These are phyloP conservation scores for Dascyllus trimaculatus DNA, from an alignment of 2,113 vertebrate genomes.

Conservation along the genomic window DNA sequence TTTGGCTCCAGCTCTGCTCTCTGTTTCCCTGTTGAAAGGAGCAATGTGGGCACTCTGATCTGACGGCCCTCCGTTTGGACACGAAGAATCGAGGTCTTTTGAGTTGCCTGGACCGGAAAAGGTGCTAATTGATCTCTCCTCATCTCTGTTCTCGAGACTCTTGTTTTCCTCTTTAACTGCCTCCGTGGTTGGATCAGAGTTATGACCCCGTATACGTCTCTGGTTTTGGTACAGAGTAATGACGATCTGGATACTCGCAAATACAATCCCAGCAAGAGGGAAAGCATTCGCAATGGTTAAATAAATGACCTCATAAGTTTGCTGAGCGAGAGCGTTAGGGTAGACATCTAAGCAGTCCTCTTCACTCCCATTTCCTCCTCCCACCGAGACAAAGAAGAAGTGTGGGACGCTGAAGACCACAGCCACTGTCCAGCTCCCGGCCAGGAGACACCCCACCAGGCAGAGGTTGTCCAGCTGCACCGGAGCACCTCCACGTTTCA, in stretches of 20 bases:
- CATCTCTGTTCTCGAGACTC: not conserved
- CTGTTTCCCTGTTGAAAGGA: not conserved
- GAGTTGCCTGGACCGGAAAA: not conserved
- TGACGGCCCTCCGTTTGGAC: not conserved
- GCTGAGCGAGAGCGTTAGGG: slow-evolving; percentile 27
- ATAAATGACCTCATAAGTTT: slow-evolving; percentile 75
- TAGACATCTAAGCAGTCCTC: slow-evolving; percentile 70
- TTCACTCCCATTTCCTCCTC: slow-evolving; percentile 46
- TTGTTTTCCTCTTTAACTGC: not conserved
- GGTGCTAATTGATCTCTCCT: not conserved
- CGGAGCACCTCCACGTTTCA: slow-evolving; percentile 73
- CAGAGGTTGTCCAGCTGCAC: slow-evolving; percentile 77
- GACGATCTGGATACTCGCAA: slow-evolving; percentile 77
- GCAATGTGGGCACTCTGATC: not conserved
- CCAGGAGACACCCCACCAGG: slow-evolving; percentile 66
- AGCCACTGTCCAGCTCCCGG: slow-evolving; percentile 77
- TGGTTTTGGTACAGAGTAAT: slow-evolving; percentile 75
- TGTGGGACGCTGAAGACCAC: slow-evolving; percentile 77
- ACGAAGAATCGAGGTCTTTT: slow-evolving; percentile 9
- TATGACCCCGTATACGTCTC: slow-evolving; percentile 59
- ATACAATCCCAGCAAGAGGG: slow-evolving; percentile 75
- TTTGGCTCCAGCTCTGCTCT: not conserved
- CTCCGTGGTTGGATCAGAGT: slow-evolving; percentile 19
- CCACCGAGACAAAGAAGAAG: slow-evolving; percentile 58
- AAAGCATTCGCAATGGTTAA: slow-evolving; percentile 76